These are phyloP conservation scores for Gnathonemus longibarbis DNA, from an alignment of 2,113 vertebrate genomes.

Conservation along the genomic window DNA sequence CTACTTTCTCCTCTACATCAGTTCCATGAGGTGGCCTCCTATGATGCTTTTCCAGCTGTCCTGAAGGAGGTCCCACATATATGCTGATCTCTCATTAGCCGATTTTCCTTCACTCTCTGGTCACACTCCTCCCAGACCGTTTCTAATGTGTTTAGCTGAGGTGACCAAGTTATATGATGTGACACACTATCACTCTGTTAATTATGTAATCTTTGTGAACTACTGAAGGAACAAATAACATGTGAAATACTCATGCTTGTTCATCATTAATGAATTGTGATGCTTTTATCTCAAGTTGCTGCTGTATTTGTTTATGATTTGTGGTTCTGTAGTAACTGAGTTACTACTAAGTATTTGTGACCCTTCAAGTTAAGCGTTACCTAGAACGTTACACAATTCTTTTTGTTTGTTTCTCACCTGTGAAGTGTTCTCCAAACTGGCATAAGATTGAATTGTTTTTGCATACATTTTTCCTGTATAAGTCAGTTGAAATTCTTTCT, in stretches of 20 bases:
- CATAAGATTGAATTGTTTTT: not conserved
- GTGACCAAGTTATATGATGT: not conserved
- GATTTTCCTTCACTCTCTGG: not conserved
- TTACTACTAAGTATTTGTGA: not conserved
- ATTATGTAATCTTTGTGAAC: not conserved
- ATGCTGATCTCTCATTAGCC: not conserved
- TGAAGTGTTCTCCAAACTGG: not conserved
- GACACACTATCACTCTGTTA: not conserved
- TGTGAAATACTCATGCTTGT: not conserved
- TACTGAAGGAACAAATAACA: not conserved
- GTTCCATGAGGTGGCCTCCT: not conserved
- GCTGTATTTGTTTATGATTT: not conserved
- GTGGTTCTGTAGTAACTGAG: not conserved
- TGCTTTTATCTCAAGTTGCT: not conserved
- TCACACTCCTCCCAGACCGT: not conserved
- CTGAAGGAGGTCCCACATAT: not conserved
- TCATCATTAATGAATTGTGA: not conserved
- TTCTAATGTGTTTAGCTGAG: not conserved
- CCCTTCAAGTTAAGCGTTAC: not conserved
- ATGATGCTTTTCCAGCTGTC: not conserved
- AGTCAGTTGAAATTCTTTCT: not conserved
- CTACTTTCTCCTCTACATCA: not conserved
- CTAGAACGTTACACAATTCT: not conserved
- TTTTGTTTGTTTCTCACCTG: not conserved
- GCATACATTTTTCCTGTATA: not conserved